Conservation (phyloP, 2,113 vertebrate species). For the Bos indicus region DNA sequence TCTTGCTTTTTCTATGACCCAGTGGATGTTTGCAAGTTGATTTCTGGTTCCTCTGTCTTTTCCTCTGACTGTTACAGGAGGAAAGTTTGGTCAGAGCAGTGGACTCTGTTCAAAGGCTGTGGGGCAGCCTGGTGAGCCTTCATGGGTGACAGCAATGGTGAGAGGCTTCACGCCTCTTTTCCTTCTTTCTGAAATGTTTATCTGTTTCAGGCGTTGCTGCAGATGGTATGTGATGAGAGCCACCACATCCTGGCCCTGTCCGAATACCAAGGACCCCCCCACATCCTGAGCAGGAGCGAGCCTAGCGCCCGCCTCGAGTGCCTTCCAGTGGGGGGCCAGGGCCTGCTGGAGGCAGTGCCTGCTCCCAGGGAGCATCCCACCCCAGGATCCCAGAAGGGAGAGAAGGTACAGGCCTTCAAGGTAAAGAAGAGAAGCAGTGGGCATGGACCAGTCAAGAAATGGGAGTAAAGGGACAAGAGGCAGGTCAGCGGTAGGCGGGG, state of each 20-base stretch:
- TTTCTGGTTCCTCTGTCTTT: not conserved
- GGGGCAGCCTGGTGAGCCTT: rapidly evolving
- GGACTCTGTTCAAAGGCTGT: not conserved
- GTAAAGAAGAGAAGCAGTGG: too few species aligned
- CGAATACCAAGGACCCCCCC: conserved; percentile 72
- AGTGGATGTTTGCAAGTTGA: not conserved
- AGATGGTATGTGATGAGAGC: conserved; percentile 93
- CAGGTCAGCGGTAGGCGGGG: not conserved
- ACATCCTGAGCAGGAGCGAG: conserved; percentile 46
- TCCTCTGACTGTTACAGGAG: not conserved
- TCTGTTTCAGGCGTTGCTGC: conserved; percentile 83
- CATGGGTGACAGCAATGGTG: rapidly evolving
- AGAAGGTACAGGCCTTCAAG: conserved; percentile 76
- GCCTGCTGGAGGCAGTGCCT: conserved; percentile 86
- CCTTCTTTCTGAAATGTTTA: not conserved
- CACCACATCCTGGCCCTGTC: conserved; percentile 91
- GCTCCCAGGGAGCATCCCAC: conserved; percentile 85
- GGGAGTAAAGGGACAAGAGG: not conserved
- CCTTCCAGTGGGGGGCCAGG: conserved; percentile 84
- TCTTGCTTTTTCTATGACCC: not conserved
- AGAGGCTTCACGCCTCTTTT: not conserved
- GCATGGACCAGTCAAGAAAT: not conserved
- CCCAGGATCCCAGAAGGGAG: conserved; percentile 80
- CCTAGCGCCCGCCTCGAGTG: conserved; percentile 61
- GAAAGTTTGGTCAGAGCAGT: too few species aligned